A percentile compares a stretch with the other conserved stretches of the same genome.
Conservation (phyloP, 2,113 vertebrate genomes). For the Protomyctophum bolini region DNA sequence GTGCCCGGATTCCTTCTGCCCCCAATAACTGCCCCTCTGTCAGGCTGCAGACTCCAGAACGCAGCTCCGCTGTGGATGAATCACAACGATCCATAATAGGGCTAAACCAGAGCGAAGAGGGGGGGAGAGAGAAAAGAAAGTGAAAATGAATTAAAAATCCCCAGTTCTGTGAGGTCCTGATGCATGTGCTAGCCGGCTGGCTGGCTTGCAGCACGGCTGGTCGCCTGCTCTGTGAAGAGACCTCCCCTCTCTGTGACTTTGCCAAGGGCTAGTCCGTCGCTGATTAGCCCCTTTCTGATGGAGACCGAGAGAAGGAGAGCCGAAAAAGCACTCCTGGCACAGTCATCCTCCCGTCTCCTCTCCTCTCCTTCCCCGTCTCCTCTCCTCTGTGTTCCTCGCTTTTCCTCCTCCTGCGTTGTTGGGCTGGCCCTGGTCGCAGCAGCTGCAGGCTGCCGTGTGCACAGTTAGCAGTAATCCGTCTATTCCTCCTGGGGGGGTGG, state of each 20-base stretch:
- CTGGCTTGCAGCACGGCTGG: constrained; percentile 45
- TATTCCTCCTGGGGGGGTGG: constrained; percentile 78
- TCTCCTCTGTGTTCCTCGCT: constrained; percentile 56
- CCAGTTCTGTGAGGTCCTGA: constrained; percentile 58
- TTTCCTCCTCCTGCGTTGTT: constrained; percentile 70
- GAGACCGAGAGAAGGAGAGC: constrained; percentile 78
- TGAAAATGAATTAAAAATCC: constrained; percentile 67
- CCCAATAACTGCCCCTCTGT: constrained; percentile 78
- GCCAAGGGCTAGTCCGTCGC: constrained; percentile 73
- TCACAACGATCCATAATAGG: constrained; percentile 75
- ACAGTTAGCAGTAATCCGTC: constrained; percentile 86
- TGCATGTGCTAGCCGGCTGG: constrained; percentile 46
- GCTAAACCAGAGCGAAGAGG: constrained; percentile 35
- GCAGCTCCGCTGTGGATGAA: constrained; percentile 70
- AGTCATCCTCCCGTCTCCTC: constrained; percentile 67
- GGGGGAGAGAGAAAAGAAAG: constrained; percentile 52
- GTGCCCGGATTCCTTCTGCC: constrained; percentile 80
- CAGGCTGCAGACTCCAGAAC: constrained; percentile 82
- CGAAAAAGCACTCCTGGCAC: constrained; percentile 79
- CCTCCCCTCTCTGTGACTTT: constrained; percentile 77
- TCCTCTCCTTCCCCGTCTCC: constrained; percentile 46
- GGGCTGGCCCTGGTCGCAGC: constrained; percentile 83
- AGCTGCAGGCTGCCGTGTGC: constrained; percentile 84
- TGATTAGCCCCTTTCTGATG: constrained; percentile 80
- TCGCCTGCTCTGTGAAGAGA: constrained; percentile 62